A percentile compares a stretch with the other conserved stretches of the same genome.
phyloP scores from a whole-genome alignment of 2,113 vertebrate genomes.

The Sturnira hondurensis region DNA sequence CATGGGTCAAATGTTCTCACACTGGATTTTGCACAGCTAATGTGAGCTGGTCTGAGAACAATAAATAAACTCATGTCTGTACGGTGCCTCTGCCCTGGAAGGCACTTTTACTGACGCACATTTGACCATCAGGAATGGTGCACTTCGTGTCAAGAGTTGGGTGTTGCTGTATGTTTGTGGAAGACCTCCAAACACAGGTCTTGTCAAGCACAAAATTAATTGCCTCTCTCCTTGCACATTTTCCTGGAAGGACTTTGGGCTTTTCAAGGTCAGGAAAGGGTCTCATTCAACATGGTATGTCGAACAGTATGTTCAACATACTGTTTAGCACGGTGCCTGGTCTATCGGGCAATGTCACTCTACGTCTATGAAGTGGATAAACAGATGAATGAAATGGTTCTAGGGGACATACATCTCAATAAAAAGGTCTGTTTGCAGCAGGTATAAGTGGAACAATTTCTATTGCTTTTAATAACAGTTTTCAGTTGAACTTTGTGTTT shows the following conservation, averaged over 20 bases:
- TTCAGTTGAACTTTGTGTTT: background rate
- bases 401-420: background rate
- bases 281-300: rapidly evolving
- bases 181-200: background rate
- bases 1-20: background rate
- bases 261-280: background rate
- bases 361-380: background rate
- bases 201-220: background rate
- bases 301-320: no score
- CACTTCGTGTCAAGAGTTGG: background rate
- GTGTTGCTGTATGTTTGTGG: background rate
- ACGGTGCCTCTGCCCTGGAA: background rate
- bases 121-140: background rate
- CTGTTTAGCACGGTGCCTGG: background rate
- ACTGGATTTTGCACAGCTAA: background rate
- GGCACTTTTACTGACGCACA: background rate
- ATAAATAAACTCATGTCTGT: background rate
- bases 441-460: background rate
- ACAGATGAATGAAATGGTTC: background rate
- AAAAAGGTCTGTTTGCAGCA: background rate
- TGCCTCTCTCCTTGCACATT: background rate
- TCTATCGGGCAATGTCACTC: background rate
- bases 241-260: background rate
- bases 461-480: background rate
- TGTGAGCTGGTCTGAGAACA: background rate